Conservation (phyloP, 2,113 vertebrate species). For the Odontophorus gujanensis region DNA sequence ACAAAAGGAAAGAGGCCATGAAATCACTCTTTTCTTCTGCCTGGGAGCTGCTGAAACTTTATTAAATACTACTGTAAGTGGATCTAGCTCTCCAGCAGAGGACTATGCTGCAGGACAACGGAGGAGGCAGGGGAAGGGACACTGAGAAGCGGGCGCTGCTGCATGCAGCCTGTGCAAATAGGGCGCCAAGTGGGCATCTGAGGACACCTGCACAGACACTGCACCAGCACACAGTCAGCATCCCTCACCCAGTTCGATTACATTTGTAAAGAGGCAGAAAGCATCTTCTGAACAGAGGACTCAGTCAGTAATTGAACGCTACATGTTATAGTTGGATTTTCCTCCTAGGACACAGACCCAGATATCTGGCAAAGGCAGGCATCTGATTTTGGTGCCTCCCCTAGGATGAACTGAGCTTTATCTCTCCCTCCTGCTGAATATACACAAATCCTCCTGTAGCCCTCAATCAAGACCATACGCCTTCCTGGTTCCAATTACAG, state of each 20-base stretch:
- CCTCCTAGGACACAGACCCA: neutral
- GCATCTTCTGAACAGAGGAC: neutral
- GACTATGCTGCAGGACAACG: rapidly evolving
- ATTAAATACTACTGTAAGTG: neutral
- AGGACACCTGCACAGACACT: neutral
- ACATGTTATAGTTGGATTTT: neutral
- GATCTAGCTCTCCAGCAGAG: neutral
- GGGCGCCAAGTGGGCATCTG: rapidly evolving
- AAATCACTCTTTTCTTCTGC: neutral
- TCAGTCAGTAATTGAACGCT: neutral
- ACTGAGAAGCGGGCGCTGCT: rapidly evolving
- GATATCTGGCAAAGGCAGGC: neutral
- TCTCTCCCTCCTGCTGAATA: conserved; percentile 14
- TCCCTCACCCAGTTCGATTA: neutral
- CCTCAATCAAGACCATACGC: neutral
- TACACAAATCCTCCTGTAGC: neutral
- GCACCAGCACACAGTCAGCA: neutral
- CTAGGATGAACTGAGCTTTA: conserved; percentile 7
- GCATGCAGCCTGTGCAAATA: neutral
- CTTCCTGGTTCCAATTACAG: conserved; percentile 18
- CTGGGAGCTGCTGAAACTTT: neutral
- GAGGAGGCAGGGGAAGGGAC: neutral
- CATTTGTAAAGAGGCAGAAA: neutral
- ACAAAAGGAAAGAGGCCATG: neutral
- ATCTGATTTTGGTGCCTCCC: neutral